Base-by-base conservation (phyloP, 1,140 invertebrate genomes). In the Dendroctonus ponderosae region DNA sequence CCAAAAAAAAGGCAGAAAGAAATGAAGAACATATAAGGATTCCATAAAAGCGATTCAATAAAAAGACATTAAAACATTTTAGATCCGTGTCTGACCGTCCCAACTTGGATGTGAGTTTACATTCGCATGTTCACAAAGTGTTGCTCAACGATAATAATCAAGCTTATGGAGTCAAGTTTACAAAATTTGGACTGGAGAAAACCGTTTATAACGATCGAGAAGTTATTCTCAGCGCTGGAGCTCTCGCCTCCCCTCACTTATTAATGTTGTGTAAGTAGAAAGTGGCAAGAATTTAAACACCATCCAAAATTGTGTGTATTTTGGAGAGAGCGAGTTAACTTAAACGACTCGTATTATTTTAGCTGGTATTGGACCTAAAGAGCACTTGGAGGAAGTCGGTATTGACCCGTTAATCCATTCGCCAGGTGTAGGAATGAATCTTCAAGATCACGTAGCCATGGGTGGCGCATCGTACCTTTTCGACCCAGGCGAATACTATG, bases 341-440 rank as follows among this genome's bases (percentile, higher is more conserved):
- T n/a, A 5, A 11, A 8, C 5, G 4, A 48, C 26, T 26, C 5
- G 46, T 48, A 42, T 42, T 26, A 3, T 66, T 67, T 44, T 51
- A 63, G 59, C 69, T 58, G 72, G 74, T 7, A 78, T 87, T 40
- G 93, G 93, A 5, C 90, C 91, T 0, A 75, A 70, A 5, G 77
- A 83, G 5, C 86, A 93, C 72, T 77, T 90, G 7, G 76, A 84
- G 62, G 79, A 86, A 59, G 69, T 86, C 7, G 82, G 83, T n/a
- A 87, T 92, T 14, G 59, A 74, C 9, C 52, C 73, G 0, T 72
- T 83, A 54, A 74, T 82, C 2, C 78, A 89, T 75, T 77, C 87
- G 41, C 86, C 91, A 0, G 89, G 89, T 0, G 92, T 95, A 0
- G 93, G 93, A 0, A 75, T 84, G 62, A 94, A 94, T 80, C 80